These are phyloP conservation scores for Volucella inanis DNA, from an alignment of 2,888 invertebrate species.

Conservation along the genomic window DNA sequence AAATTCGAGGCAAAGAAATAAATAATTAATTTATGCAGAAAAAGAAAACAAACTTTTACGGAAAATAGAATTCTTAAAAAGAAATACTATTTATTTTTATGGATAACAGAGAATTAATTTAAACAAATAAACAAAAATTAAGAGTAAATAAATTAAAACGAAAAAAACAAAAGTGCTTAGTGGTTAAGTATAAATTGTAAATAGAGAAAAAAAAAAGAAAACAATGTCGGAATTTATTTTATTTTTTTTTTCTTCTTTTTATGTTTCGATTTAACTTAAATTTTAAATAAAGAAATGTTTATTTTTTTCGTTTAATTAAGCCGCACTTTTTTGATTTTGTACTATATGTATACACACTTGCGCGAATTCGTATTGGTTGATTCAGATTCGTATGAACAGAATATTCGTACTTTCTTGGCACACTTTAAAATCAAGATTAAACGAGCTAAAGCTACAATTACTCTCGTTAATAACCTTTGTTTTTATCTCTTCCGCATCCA, in stretches of 20 bases:
- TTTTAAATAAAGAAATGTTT: conserved; percentile 38
- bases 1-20: conserved; percentile 51
- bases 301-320: conserved; percentile 60
- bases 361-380: conserved; percentile 28
- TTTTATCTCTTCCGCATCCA: conserved; percentile 55
- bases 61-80: conserved; percentile 27
- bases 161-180: conserved; percentile 49
- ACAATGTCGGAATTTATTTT: conserved; percentile 38
- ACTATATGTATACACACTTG: conserved; percentile 2
- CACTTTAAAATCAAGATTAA: conserved; percentile 16
- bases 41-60: conserved; percentile 37
- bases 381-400: no score
- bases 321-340: conserved; percentile 21
- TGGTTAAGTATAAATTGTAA: conserved; percentile 64
- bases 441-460: conserved; percentile 2
- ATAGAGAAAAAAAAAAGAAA: conserved; percentile 40
- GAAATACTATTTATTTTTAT: conserved; percentile 71
- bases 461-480: neutral
- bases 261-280: conserved; percentile 6
- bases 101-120: conserved; percentile 12
- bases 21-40: conserved; percentile 36
- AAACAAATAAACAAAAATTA: conserved; percentile 22
- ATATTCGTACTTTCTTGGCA: conserved; percentile 23
- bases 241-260: conserved; percentile 40
- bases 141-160: conserved; percentile 30